Conservation (phyloP, 23 tunicate genomes). For the Clavelina lepadiformis region DNA sequence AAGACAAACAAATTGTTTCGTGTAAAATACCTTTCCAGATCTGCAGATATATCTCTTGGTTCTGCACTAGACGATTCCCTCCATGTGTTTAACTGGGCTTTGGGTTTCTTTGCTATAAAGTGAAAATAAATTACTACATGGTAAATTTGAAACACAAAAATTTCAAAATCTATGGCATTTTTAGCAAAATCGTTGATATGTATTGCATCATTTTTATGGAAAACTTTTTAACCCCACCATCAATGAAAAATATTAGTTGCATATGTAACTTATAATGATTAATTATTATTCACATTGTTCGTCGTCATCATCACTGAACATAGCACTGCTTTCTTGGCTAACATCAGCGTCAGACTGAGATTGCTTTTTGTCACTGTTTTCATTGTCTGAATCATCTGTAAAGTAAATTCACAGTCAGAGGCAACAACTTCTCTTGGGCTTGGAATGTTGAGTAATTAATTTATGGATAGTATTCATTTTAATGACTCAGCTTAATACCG, state of each 20-base stretch:
- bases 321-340: constrained; percentile 52
- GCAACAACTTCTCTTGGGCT: neutral
- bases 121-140: neutral
- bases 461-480: too few species aligned
- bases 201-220: too few species aligned
- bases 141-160: neutral
- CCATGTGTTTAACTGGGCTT: constrained; percentile 6
- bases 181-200: too few species aligned
- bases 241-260: too few species aligned
- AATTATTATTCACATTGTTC: too few species aligned
- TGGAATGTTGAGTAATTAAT: neutral
- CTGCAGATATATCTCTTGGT: constrained; percentile 59
- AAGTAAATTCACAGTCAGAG: neutral
- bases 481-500: too few species aligned
- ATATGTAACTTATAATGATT: too few species aligned
- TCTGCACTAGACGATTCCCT: constrained; percentile 35
- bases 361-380: constrained; percentile 15
- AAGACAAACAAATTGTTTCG: too few species aligned
- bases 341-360: constrained; percentile 8
- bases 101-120: constrained; percentile 23
- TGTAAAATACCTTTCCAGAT: constrained; percentile 64
- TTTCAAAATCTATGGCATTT: too few species aligned
- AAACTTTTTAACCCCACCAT: too few species aligned
- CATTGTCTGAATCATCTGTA: constrained; percentile 75
- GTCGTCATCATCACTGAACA: constrained; percentile 88